phyloP scores from a whole-genome alignment of 1,140 invertebrate species.

The Bathynomus jamesi region DNA sequence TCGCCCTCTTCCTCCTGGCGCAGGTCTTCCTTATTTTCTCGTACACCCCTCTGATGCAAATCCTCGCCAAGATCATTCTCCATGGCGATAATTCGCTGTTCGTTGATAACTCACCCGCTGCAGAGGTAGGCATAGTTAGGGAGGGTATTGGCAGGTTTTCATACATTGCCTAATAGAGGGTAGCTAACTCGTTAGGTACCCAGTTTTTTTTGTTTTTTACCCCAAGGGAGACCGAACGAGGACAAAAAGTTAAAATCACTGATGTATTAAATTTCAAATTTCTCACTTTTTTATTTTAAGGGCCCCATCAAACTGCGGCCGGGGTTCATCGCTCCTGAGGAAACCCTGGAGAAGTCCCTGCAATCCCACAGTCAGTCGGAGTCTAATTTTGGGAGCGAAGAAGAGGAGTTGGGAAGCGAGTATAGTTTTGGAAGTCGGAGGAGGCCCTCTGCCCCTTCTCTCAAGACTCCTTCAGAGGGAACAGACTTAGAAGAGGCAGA shows the following conservation, averaged over 20 bases:
- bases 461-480: too few relatives aligned
- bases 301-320: constrained; percentile 36
- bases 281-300: too few relatives aligned
- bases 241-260: too few relatives aligned
- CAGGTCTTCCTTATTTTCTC: constrained; percentile 94
- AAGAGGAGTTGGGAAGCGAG: constrained; percentile 4
- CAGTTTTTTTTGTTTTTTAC: too few relatives aligned
- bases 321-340: constrained; percentile 52
- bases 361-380: constrained; percentile 39
- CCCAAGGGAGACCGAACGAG: too few relatives aligned
- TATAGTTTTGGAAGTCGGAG: not conserved
- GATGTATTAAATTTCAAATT: too few relatives aligned
- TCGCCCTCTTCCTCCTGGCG: constrained; percentile 83
- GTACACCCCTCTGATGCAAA: constrained; percentile 76
- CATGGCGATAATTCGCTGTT: constrained; percentile 49
- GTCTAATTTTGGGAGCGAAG: not conserved
- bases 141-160: not conserved
- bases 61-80: constrained; percentile 78
- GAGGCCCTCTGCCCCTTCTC: too few relatives aligned
- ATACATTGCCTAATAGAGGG: not conserved
- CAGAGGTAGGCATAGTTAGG: not conserved
- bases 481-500: not conserved
- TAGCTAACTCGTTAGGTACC: too few relatives aligned
- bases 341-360: constrained; percentile 65
- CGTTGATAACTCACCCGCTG: constrained; percentile 4